Evolutionary conservation across 2,888 invertebrate species (phyloP), one percentile per base, ranked within the genome.

Genomic region (Adelphocoris suturalis): DNA sequence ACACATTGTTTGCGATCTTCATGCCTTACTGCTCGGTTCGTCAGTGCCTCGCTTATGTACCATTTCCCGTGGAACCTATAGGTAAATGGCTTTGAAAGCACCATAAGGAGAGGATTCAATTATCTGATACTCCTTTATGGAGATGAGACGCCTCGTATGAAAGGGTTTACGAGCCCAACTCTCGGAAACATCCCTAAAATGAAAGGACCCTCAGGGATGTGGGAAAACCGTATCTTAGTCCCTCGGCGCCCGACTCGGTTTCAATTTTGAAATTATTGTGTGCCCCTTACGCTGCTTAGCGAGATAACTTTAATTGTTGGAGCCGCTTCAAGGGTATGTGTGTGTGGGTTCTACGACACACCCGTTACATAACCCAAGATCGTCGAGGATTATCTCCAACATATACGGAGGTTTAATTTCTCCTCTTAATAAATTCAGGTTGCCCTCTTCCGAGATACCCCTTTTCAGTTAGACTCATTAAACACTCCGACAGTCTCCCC

Each of bases 211-310:
- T 86, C 86, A 75, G 86, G 86, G 47, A 75, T 37, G 37, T 28
- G 68, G 37, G 61, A 19, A 47, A 86, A 86, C 61, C 27, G 75
- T 48, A 61, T 75, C 76, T 57, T 88, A 76, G 48, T 88, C 78
- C 88, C 80, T 16, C 16, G 88, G 55, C 78, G 61, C 78, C 68
- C 52, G 78, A 86, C 86, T 86, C 76, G 75, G 76, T 88, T 88
- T 88, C 88, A 88, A 88, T 88, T 88, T 88, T 47, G 52, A 88
- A 88, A 88, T 88, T 88, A 88, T 88, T 88, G 88, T 80, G 37
- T 23, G 85, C 37, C 88, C 80, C 52, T 46, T 52, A 47, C 82
- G 27, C 85, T 16, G 48, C 48, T 47, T 14, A 27, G 61, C 78
- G 52, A 88, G 88, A 88, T 88, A 88, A 88, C 55, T 88, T 88